Conservation (phyloP, 2,797 vertebrate species). For the Sparidentex hasta region DNA sequence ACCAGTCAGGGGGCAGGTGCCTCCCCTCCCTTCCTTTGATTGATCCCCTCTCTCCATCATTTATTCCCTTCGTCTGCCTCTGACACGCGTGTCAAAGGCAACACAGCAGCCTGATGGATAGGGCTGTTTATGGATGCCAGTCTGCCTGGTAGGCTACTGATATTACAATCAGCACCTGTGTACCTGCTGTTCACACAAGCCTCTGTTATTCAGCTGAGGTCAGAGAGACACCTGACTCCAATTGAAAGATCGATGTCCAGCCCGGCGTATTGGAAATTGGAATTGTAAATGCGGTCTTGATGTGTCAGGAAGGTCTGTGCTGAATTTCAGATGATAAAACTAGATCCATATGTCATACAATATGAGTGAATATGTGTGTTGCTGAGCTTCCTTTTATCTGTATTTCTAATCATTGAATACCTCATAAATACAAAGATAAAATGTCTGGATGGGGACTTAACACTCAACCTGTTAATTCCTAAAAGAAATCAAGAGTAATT, state of each 20-base stretch:
- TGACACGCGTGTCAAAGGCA: conserved; percentile 83
- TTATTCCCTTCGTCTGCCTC: conserved; percentile 82
- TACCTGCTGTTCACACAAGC: conserved; percentile 81
- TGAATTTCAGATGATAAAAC: conserved; percentile 58
- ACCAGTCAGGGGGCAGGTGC: conserved; percentile 80
- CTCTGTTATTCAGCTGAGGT: conserved; percentile 76
- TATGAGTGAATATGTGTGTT: conserved; percentile 10
- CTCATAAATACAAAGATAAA: conserved; percentile 22
- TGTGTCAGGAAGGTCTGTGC: conserved; percentile 47
- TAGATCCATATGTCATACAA: conserved; percentile 26
- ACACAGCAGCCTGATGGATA: conserved; percentile 85
- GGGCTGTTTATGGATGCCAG: conserved; percentile 86
- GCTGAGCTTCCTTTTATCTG: conserved; percentile 25
- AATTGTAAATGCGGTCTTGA: conserved; percentile 76
- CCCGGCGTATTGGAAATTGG: conserved; percentile 60
- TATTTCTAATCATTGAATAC: conserved; percentile 9
- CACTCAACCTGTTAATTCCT: conserved; percentile 19
- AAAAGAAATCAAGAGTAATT: conserved; percentile 17
- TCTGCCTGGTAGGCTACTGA: conserved; percentile 84
- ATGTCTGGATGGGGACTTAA: neutral
- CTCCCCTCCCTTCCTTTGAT: conserved; percentile 82
- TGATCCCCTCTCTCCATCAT: conserved; percentile 85
- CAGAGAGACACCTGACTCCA: conserved; percentile 62
- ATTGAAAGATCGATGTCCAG: conserved; percentile 80
- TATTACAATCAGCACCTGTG: conserved; percentile 87